phyloP scores from a whole-genome alignment of 2,888 invertebrate species.

The Achlya flavicornis region DNA sequence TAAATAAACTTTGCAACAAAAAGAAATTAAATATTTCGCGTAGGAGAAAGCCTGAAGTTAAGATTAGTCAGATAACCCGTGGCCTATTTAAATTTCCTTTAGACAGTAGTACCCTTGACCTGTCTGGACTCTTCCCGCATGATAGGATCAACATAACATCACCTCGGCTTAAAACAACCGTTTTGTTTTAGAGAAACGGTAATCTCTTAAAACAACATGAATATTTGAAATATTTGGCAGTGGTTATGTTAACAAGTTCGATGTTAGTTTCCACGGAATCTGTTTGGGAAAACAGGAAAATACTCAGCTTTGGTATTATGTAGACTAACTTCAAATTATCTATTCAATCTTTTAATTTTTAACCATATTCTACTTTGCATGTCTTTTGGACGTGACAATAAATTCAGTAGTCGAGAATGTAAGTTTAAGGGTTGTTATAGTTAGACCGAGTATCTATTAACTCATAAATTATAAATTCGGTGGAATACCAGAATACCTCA shows the following conservation, averaged over 20 bases:
- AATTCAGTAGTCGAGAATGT: no score
- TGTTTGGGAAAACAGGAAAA: constrained; percentile 41
- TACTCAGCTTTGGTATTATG: constrained; percentile 12
- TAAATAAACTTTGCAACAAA: constrained; percentile 3
- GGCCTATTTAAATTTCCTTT: constrained; percentile 13
- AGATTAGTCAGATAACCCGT: constrained; percentile 11
- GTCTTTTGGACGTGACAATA: neutral
- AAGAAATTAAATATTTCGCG: constrained; percentile 1
- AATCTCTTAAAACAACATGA: constrained; percentile 13
- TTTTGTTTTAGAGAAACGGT: constrained; percentile 8
- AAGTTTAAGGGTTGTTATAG: no score
- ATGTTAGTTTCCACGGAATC: constrained; percentile 34
- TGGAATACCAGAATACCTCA: no score
- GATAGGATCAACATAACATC: constrained; percentile 9
- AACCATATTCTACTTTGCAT: no score
- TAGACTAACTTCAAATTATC: neutral
- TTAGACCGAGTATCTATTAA: no score
- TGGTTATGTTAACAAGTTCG: constrained; percentile 35
- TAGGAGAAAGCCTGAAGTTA: constrained; percentile 2
- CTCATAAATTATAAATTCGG: no score
- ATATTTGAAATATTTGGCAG: constrained; percentile 41
- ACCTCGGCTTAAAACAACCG: neutral
- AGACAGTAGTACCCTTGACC: constrained; percentile 11
- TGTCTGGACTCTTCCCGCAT: constrained; percentile 1
- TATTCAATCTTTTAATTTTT: neutral